phyloP scores from a whole-genome alignment of 2,888 invertebrate genomes.

The Leptodirus hochenwartii region DNA sequence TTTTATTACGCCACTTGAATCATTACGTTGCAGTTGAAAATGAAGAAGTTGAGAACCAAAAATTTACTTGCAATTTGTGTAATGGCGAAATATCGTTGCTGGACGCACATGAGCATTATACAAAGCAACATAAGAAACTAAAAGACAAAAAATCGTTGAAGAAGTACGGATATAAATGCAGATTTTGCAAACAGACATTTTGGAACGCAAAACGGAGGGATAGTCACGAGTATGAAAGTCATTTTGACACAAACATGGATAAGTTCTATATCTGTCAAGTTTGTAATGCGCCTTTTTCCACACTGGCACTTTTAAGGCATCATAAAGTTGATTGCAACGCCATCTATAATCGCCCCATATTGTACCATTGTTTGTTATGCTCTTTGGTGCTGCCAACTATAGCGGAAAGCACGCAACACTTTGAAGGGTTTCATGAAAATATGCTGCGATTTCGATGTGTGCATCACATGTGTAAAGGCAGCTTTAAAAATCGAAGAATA shows the following conservation, averaged over 20 bases:
- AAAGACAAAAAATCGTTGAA: constrained; percentile 1
- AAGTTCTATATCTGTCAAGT: constrained; percentile 9
- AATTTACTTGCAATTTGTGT: constrained; percentile 9
- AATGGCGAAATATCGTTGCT: constrained; percentile 5
- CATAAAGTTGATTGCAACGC: too few relatives aligned
- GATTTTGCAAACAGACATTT: constrained; percentile 14
- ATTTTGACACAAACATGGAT: constrained; percentile 8
- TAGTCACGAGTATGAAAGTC: constrained; percentile 12
- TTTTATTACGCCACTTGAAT: constrained; percentile 5
- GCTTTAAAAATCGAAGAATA: too few relatives aligned
- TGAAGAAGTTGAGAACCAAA: constrained; percentile 6
- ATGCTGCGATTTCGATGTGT: too few relatives aligned
- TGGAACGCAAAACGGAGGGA: constrained; percentile 10
- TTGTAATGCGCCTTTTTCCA: constrained; percentile 7
- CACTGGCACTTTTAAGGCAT: too few relatives aligned
- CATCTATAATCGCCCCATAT: too few relatives aligned
- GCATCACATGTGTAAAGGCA: too few relatives aligned
- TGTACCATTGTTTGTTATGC: constrained; percentile 7
- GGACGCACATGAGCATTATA: constrained; percentile 7
- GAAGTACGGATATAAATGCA: constrained; percentile 10
- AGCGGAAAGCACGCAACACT: too few relatives aligned
- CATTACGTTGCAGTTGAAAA: constrained; percentile 4
- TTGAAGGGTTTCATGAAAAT: too few relatives aligned
- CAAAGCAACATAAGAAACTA: constrained; percentile 6
- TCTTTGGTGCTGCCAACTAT: too few relatives aligned